phyloP scores from a whole-genome alignment of 2,888 invertebrate genomes.

The Acrobasis consociella region DNA sequence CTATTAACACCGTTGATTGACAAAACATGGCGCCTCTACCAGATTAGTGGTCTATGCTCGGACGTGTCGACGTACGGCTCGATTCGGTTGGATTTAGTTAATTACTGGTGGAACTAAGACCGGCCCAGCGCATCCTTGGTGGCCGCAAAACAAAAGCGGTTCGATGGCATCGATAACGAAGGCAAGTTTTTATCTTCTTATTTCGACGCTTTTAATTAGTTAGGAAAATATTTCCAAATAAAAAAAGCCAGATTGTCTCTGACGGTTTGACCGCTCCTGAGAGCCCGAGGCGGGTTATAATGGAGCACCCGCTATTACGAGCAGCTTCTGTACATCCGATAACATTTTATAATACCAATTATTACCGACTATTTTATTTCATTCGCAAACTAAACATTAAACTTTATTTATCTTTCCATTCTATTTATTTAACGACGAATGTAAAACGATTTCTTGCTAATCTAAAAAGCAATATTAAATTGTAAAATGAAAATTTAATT shows the following conservation, averaged over 20 bases:
- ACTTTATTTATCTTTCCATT: neutral
- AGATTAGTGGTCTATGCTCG: slow-evolving; percentile 24
- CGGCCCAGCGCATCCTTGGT: slow-evolving; percentile 57
- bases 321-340: slow-evolving; percentile 72
- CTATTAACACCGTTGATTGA: slow-evolving; percentile 17
- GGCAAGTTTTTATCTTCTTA: slow-evolving; percentile 77
- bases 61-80: slow-evolving; percentile 28
- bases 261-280: slow-evolving; percentile 60
- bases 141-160: slow-evolving; percentile 78
- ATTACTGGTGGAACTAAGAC: slow-evolving; percentile 70
- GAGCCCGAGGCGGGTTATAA: slow-evolving; percentile 65
- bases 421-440: neutral
- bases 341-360: slow-evolving; percentile 62
- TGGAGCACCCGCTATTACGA: slow-evolving; percentile 65
- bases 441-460: slow-evolving; percentile 4
- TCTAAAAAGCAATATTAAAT: neutral
- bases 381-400: slow-evolving; percentile 35
- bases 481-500: too few species aligned
- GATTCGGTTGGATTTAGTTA: slow-evolving; percentile 72
- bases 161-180: slow-evolving; percentile 81
- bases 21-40: slow-evolving; percentile 21
- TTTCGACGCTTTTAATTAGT: slow-evolving; percentile 82
- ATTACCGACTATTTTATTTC: slow-evolving; percentile 52
- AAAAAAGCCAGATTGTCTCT: slow-evolving; percentile 74
- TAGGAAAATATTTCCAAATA: slow-evolving; percentile 82